phyloP scores from a whole-genome alignment of 2,113 vertebrate species.

The Ailuropoda melanoleuca region DNA sequence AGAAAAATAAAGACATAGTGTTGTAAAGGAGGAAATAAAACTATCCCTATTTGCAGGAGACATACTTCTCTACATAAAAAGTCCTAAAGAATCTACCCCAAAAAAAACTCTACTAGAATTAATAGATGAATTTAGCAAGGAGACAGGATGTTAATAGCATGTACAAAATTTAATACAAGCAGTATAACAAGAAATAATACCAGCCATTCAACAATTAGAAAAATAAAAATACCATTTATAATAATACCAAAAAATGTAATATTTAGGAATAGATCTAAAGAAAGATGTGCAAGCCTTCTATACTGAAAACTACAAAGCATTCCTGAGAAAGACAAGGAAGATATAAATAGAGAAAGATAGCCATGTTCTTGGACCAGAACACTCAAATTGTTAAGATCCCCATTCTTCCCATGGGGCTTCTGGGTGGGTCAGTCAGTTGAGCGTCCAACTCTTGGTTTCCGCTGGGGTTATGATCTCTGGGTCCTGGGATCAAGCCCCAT shows the following conservation, averaged over 20 bases:
- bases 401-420: background rate
- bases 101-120: background rate
- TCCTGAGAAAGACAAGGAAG: background rate
- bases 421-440: background rate
- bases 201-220: background rate
- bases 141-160: background rate
- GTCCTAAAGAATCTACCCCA: background rate
- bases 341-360: background rate
- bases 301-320: background rate
- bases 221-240: background rate
- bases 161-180: background rate
- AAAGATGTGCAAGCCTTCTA: background rate
- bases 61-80: background rate
- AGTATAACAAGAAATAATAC: background rate
- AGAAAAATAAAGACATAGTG: background rate
- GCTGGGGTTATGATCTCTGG: background rate
- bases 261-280: background rate
- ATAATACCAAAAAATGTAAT: background rate
- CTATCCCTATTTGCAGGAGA: background rate
- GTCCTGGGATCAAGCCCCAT: background rate
- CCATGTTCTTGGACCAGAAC: background rate
- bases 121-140: background rate
- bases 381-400: background rate
- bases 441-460: background rate
- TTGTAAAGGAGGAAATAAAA: conserved; percentile 1